Conservation (phyloP, 1,140 invertebrate genomes). For the Drosophila ercepeae region DNA sequence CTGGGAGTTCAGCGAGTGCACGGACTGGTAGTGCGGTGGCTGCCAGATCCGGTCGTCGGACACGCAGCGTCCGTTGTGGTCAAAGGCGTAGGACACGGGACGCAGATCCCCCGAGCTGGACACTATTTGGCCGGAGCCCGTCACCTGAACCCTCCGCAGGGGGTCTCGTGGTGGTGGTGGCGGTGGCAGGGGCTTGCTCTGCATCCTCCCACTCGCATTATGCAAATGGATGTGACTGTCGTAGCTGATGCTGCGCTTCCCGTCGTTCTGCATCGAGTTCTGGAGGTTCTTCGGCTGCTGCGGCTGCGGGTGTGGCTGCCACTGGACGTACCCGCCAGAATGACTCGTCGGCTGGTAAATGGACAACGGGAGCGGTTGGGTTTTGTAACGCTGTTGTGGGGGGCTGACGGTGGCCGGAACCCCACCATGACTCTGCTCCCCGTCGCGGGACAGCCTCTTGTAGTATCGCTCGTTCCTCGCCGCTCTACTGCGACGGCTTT, state of each 20-base stretch:
- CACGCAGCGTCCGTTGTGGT: constrained; percentile 77
- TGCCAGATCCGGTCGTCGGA: constrained; percentile 84
- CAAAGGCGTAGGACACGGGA: constrained; percentile 85
- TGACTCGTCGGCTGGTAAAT: constrained; percentile 61
- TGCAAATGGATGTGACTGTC: constrained; percentile 78
- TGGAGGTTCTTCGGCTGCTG: constrained; percentile 48
- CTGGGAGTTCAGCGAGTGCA: constrained; percentile 71
- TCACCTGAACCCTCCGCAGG: constrained; percentile 84
- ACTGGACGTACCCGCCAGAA: constrained; percentile 60
- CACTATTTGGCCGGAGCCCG: constrained; percentile 31
- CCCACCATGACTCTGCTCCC: constrained; percentile 86
- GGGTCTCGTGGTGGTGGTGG: constrained; percentile 90
- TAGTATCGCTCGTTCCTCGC: constrained; percentile 92
- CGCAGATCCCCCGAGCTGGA: constrained; percentile 71
- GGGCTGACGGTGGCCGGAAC: constrained; percentile 50
- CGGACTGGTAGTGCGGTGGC: constrained; percentile 84
- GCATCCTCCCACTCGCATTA: constrained; percentile 56
- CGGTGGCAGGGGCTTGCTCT: constrained; percentile 85
- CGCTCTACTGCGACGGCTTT: constrained; percentile 85
- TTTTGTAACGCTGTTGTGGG: constrained; percentile 62
- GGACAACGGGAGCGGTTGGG: constrained; percentile 74
- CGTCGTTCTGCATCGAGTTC: constrained; percentile 66
- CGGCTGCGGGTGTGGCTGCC: constrained; percentile 49
- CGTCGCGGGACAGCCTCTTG: constrained; percentile 89
- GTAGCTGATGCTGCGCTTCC: constrained; percentile 82